Percentiles rank a stretch among this genome's conserved stretches.
Conservation (phyloP, 2,113 vertebrate species). For the Cyanoderma ruficeps region DNA sequence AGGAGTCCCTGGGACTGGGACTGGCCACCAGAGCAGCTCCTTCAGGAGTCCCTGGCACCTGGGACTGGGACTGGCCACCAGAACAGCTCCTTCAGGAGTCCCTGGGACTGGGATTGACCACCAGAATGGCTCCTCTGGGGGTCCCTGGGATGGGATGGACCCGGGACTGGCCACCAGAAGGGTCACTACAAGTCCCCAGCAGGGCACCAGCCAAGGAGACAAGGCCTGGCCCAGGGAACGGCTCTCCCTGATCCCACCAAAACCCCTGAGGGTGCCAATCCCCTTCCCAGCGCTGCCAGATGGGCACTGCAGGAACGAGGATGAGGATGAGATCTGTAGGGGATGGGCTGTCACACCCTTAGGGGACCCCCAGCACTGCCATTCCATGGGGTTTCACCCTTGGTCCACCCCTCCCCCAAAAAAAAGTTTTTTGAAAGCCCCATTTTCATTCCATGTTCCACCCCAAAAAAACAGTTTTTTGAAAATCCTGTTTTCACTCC, state of each 20-base stretch:
- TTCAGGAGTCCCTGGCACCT: fast-evolving
- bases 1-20: not conserved
- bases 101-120: too few species aligned
- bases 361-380: fast-evolving
- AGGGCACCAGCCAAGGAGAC: fast-evolving
- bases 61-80: too few species aligned
- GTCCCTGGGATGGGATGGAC: too few species aligned
- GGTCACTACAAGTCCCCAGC: not conserved
- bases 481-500: too few species aligned
- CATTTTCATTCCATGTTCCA: too few species aligned
- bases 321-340: fast-evolving
- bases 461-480: too few species aligned
- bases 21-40: fast-evolving
- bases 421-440: too few species aligned
- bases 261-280: fast-evolving
- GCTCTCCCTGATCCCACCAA: not conserved
- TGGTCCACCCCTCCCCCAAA: not conserved
- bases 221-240: fast-evolving
- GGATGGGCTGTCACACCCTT: fast-evolving
- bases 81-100: too few species aligned
- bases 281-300: fast-evolving
- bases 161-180: too few species aligned
- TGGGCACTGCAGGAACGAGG: fast-evolving
- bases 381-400: not conserved
- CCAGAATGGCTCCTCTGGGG: too few species aligned